phyloP scores from a whole-genome alignment of 2,797 vertebrate genomes.

The Falco peregrinus region DNA sequence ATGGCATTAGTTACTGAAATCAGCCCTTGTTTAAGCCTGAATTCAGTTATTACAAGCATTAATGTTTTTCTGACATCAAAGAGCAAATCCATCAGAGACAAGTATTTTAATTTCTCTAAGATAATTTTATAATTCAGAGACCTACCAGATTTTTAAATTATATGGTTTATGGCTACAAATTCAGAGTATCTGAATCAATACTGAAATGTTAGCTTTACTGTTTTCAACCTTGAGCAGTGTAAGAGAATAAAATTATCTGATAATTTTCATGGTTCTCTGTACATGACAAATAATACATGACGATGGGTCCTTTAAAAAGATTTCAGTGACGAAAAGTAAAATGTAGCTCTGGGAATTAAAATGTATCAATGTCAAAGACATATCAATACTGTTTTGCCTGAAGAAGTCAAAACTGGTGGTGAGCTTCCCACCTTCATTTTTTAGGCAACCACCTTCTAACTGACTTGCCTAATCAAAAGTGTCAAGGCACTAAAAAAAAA shows the following conservation, averaged over 20 bases:
- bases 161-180: background rate
- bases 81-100: background rate
- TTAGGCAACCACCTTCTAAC: background rate
- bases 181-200: background rate
- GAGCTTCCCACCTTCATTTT: background rate
- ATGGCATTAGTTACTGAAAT: background rate
- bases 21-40: background rate
- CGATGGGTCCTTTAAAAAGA: background rate
- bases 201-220: background rate
- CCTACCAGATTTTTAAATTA: background rate
- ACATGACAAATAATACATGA: background rate
- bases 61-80: background rate
- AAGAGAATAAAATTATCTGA: background rate
- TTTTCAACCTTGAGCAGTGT: background rate
- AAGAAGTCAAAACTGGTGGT: background rate
- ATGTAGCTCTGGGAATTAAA: background rate
- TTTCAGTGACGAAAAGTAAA: background rate
- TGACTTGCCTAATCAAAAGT: background rate
- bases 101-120: background rate
- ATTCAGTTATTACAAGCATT: constrained; percentile 4
- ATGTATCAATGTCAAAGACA: background rate
- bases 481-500: background rate
- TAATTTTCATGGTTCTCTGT: background rate
- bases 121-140: background rate
- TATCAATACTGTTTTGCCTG: background rate